Evolutionary conservation across 2,888 invertebrate genomes (phyloP).

Genomic region (Malachius bipustulatus): DNA sequence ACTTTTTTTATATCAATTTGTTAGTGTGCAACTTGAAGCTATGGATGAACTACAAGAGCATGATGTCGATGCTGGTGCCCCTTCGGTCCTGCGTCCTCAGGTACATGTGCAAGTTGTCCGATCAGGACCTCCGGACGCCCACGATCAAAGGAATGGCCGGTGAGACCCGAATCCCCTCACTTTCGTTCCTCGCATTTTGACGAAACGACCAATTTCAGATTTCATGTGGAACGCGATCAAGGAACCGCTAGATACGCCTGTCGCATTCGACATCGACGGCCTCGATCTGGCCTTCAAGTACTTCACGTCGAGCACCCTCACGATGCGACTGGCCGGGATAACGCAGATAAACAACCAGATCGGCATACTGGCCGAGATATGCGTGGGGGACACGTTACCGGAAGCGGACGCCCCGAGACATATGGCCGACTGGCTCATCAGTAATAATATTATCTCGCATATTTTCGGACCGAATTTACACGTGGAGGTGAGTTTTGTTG

Average conservation of each 20-base stretch:
- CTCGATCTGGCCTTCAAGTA: constrained; percentile 90
- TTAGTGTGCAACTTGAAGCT: constrained; percentile 79
- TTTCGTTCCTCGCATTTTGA: constrained; percentile 2
- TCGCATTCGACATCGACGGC: constrained; percentile 82
- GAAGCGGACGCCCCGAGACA: constrained; percentile 80
- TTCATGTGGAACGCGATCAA: constrained; percentile 94
- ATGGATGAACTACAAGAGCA: constrained; percentile 86
- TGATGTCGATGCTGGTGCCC: constrained; percentile 79
- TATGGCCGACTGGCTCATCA: constrained; percentile 79
- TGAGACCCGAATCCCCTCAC: constrained; percentile 30
- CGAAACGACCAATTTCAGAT: too few relatives aligned
- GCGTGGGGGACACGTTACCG: constrained; percentile 75
- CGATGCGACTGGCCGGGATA: constrained; percentile 87
- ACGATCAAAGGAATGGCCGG: constrained; percentile 88
- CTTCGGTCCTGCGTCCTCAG: constrained; percentile 74
- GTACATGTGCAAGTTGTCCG: constrained; percentile 88
- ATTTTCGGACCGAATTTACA: constrained; percentile 96
- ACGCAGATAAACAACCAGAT: constrained; percentile 92
- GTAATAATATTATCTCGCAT: constrained; percentile 83
- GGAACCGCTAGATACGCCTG: constrained; percentile 75
- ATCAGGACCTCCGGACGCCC: constrained; percentile 79
- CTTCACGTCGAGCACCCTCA: constrained; percentile 86
- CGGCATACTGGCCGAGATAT: constrained; percentile 80
- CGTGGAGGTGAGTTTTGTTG: constrained; percentile 62
- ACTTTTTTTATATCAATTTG: too few relatives aligned